A percentile compares a stretch with the other conserved stretches of the same genome.
Conservation (phyloP, 1,140 invertebrate species). For the Belonocnema kinseyi region DNA sequence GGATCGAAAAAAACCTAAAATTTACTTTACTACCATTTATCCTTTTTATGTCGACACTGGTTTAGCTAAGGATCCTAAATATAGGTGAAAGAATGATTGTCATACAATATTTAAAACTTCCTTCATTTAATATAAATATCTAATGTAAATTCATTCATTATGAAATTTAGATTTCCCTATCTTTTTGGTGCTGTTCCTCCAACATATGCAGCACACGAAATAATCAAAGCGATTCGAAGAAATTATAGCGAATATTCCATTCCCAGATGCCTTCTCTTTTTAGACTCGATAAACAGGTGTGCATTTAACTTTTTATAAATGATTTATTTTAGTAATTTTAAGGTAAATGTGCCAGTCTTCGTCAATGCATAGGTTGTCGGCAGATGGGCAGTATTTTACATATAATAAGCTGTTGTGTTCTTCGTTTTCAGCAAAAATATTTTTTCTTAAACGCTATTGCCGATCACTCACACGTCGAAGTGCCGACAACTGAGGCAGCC, state of each 20-base stretch:
- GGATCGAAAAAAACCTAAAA: conserved; percentile 38
- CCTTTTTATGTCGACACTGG: conserved; percentile 66
- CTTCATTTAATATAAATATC: no score
- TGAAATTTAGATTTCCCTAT: conserved; percentile 58
- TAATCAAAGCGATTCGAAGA: conserved; percentile 60
- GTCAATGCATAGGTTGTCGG: no score
- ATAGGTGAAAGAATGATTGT: conserved; percentile 52
- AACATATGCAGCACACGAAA: conserved; percentile 57
- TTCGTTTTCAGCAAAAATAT: no score
- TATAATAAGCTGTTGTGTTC: no score
- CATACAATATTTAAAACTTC: background rate
- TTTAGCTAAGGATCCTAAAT: conserved; percentile 60
- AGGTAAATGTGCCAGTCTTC: no score
- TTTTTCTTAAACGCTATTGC: no score
- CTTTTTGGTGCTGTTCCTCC: conserved; percentile 58
- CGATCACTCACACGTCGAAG: no score
- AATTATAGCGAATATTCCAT: conserved; percentile 66
- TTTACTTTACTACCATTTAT: conserved; percentile 65
- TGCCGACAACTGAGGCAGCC: no score
- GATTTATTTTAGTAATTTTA: background rate
- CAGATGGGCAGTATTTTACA: no score
- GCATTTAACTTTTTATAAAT: background rate
- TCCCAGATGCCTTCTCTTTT: conserved; percentile 58
- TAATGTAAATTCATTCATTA: no score
- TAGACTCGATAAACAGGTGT: conserved; percentile 61